Percentiles rank a stretch among this genome's conserved stretches.
Conservation (phyloP, 2,888 invertebrate species). For the Folsomia manolachei region DNA sequence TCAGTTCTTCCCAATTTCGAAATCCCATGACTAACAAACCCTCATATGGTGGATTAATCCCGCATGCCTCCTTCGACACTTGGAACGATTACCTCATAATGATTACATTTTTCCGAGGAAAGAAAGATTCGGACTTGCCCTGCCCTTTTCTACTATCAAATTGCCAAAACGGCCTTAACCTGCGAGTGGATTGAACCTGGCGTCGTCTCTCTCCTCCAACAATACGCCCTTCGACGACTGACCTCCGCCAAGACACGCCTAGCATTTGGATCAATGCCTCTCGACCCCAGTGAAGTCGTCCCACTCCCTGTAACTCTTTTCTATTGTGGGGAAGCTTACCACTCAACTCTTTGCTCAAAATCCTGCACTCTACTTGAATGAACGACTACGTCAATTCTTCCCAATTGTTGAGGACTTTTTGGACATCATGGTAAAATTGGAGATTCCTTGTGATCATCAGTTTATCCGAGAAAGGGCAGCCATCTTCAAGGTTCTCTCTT, state of each 20-base stretch:
- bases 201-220: background rate
- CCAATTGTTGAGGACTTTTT: background rate
- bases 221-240: conserved; percentile 14
- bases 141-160: conserved; percentile 8
- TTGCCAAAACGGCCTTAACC: background rate
- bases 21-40: conserved; percentile 11
- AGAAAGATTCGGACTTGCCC: conserved; percentile 8
- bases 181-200: background rate
- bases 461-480: background rate
- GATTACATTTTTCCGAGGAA: conserved; percentile 15
- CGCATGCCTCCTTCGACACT: background rate
- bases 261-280: conserved; percentile 10
- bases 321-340: conserved; percentile 21
- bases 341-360: conserved; percentile 9
- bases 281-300: conserved; percentile 20
- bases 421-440: conserved; percentile 5
- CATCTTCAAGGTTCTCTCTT: background rate
- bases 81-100: conserved; percentile 20
- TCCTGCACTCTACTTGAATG: background rate
- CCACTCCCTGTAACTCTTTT: conserved; percentile 14
- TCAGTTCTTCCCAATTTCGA: background rate
- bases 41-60: background rate
- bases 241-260: background rate
- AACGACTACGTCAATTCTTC: background rate
- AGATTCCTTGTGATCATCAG: background rate